Conservation (phyloP, 2,113 vertebrate species). For the Eurypyga helias region DNA sequence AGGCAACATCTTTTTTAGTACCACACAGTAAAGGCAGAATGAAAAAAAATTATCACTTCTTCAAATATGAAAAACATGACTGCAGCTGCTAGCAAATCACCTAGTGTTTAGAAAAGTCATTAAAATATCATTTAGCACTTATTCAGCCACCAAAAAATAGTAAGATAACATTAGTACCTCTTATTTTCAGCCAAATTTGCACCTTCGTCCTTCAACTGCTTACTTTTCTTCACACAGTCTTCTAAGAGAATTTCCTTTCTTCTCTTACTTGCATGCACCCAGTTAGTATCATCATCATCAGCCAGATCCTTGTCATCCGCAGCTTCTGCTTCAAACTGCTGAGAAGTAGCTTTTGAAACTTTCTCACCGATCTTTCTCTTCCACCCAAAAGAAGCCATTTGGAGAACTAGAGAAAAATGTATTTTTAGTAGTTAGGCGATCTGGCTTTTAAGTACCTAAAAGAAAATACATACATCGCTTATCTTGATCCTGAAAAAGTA, state of each 20-base stretch:
- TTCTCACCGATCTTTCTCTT: conserved; percentile 94
- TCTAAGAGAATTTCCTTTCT: conserved; percentile 83
- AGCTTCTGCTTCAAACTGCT: conserved; percentile 90
- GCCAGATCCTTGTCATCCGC: conserved; percentile 64
- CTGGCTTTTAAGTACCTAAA: fast-evolving
- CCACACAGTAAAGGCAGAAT: fast-evolving
- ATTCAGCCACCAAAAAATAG: neutral
- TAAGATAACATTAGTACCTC: conserved; percentile 77
- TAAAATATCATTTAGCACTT: neutral
- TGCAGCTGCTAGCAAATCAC: neutral
- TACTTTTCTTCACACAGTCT: conserved; percentile 83
- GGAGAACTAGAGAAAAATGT: neutral
- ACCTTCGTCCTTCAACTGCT: conserved; percentile 89
- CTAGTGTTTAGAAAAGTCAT: neutral
- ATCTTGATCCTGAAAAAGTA: fast-evolving
- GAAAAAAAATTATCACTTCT: neutral
- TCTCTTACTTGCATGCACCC: conserved; percentile 85
- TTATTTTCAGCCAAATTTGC: conserved; percentile 84
- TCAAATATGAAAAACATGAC: fast-evolving
- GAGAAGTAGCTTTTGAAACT: conserved; percentile 87
- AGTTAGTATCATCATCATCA: conserved; percentile 77
- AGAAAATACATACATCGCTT: fast-evolving
- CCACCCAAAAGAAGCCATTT: conserved; percentile 97
- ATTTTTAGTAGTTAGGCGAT: neutral
- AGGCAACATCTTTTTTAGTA: neutral